Evolutionary conservation across 1,140 invertebrate species (phyloP), one percentile per base, ranked within the genome.

Genomic region (Neodiprion lecontei): DNA sequence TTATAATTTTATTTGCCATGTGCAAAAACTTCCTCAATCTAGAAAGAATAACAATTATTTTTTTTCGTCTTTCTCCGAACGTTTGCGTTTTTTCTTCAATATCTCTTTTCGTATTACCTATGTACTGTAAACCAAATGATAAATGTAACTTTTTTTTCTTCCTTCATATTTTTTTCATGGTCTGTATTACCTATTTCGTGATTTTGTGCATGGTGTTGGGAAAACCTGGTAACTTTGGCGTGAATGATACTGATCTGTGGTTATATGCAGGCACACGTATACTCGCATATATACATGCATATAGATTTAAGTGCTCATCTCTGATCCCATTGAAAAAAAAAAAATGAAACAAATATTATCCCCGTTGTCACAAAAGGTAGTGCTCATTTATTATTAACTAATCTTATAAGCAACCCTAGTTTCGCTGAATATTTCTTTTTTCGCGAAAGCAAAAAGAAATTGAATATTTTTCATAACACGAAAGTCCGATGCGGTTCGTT

Each of bases 401-500:
- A 61, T 61, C 7, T 9, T 61, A 61, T 17, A 61, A 61, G 53
- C 53, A 61, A 17, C 53, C 53, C n/a, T 17, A 61, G n/a, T 61
- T 61, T 61, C 5, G n/a, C 11, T 14, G 53, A 61, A 61, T 61
- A 40, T 40, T 40, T 40, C 28, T 40, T 40, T 40, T 40, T 40
- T 40, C 5, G 28, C 5, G 61, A 66, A 21, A 66, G 61, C 14
- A 21, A 66, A 21, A 9, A 23, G 50, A 69, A 70, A 12, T 9
- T 14, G 68, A 61, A 75, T 79, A 79, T 76, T 74, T 79, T 79
- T 61, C 53, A 9, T 61, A 61, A 61, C 72, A 69, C 75, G 74
- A 76, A 47, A 69, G 68, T 74, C 40, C 47, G 70, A 79, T 75
- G 72, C 66, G 70, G 75, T 70, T 74, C 61, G 72, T 76, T 77